Conservation (phyloP, 2,113 vertebrate genomes). For the Calidris pugnax region DNA sequence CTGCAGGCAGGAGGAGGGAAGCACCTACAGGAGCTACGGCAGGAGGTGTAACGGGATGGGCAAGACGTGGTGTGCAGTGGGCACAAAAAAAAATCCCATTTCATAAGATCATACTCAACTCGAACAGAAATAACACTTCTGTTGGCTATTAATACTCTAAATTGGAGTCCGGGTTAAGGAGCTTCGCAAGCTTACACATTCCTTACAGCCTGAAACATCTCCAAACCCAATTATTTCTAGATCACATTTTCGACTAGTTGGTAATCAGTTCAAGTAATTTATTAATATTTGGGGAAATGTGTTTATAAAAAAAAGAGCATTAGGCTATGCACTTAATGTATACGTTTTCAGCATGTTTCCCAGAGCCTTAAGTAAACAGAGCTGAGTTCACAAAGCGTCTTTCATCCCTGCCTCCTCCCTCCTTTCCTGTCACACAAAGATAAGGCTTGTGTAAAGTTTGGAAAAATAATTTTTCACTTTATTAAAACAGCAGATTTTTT, state of each 20-base stretch:
- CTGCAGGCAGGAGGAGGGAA: background rate
- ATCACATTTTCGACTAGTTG: background rate
- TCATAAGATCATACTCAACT: background rate
- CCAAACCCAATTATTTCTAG: background rate
- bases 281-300: background rate
- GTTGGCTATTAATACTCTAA: background rate
- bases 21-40: background rate
- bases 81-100: background rate
- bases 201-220: background rate
- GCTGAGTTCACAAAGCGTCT: background rate
- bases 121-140: background rate
- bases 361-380: background rate
- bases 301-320: background rate
- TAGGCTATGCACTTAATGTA: background rate
- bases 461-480: conserved; percentile 30
- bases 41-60: background rate
- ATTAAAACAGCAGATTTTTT: conserved; percentile 28
- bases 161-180: background rate
- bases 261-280: background rate
- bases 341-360: background rate
- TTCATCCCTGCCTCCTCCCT: background rate
- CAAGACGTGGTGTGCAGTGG: background rate
- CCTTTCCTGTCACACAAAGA: background rate
- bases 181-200: background rate
- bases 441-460: background rate